Percentiles rank a stretch among this genome's conserved stretches.
phyloP scores from a whole-genome alignment of 2,797 vertebrate genomes.

The Gymnodraco acuticeps region DNA sequence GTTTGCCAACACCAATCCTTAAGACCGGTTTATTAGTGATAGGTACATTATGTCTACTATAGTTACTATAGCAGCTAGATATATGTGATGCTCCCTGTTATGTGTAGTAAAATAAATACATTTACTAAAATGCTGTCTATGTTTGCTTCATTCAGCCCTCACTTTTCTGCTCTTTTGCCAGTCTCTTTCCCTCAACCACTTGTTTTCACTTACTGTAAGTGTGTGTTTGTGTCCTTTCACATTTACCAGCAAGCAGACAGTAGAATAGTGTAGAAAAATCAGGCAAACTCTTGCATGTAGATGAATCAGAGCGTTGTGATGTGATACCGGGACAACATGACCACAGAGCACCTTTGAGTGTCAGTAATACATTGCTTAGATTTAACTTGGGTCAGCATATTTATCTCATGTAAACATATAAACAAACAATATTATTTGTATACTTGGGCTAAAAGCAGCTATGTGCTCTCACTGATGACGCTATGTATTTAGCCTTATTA shows the following conservation, averaged over 20 bases:
- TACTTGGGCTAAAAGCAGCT: neutral
- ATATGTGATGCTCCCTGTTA: neutral
- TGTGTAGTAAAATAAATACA: neutral
- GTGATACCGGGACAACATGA: neutral
- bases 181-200: neutral
- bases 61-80: neutral
- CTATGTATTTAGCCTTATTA: neutral
- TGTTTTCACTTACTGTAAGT: neutral
- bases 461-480: too few species aligned
- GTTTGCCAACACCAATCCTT: too few species aligned
- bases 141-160: neutral
- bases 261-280: constrained; percentile 19
- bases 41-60: neutral
- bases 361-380: too few species aligned
- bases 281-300: neutral
- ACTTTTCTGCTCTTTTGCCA: neutral
- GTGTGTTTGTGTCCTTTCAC: constrained; percentile 11
- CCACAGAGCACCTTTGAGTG: neutral
- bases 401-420: constrained; percentile 8
- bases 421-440: constrained; percentile 1
- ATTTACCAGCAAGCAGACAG: constrained; percentile 4
- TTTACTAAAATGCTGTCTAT: too few species aligned
- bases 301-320: neutral
- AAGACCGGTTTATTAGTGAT: neutral
- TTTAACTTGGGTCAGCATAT: too few species aligned